These are phyloP conservation scores for Schrankia costaestrigalis DNA, from an alignment of 2,888 invertebrate species.

Conservation along the genomic window DNA sequence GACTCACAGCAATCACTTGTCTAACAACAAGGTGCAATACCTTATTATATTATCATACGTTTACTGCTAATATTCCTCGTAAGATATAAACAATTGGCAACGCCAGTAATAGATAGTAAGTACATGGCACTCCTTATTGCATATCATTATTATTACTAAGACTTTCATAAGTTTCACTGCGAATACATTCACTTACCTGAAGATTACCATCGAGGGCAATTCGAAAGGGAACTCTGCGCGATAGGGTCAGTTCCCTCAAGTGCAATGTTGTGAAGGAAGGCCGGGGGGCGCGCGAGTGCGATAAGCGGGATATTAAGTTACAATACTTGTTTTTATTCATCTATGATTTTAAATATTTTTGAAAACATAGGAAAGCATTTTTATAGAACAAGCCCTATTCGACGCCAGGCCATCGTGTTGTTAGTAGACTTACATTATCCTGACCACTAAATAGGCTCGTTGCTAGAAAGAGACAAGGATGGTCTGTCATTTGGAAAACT, in stretches of 20 bases:
- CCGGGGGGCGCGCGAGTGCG: conserved; percentile 11
- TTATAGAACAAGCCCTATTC: no score
- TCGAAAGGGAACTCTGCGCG: conserved; percentile 58
- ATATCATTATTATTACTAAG: conserved; percentile 41
- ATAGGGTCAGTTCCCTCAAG: conserved; percentile 63
- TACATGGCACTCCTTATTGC: conserved; percentile 33
- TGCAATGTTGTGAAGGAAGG: conserved; percentile 28
- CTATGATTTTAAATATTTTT: no score
- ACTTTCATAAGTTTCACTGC: conserved; percentile 64
- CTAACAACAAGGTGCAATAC: no score
- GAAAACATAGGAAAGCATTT: no score
- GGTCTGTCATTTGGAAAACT: no score
- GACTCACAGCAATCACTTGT: no score
- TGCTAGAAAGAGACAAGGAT: no score
- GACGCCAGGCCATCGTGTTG: no score
- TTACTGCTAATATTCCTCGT: conserved; percentile 12
- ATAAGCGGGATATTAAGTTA: conserved; percentile 13
- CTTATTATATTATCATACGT: no score
- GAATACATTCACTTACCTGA: conserved; percentile 64
- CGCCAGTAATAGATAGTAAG: conserved; percentile 24
- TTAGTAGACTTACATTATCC: no score
- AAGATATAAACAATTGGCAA: conserved; percentile 28
- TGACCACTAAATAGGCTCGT: no score
- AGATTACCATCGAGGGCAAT: conserved; percentile 67
- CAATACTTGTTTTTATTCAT: neutral